A percentile compares a stretch with the other conserved stretches of the same genome.
These are phyloP conservation scores for Elaphurus davidianus DNA, from an alignment of 2,113 vertebrate genomes.

Conservation along the genomic window DNA sequence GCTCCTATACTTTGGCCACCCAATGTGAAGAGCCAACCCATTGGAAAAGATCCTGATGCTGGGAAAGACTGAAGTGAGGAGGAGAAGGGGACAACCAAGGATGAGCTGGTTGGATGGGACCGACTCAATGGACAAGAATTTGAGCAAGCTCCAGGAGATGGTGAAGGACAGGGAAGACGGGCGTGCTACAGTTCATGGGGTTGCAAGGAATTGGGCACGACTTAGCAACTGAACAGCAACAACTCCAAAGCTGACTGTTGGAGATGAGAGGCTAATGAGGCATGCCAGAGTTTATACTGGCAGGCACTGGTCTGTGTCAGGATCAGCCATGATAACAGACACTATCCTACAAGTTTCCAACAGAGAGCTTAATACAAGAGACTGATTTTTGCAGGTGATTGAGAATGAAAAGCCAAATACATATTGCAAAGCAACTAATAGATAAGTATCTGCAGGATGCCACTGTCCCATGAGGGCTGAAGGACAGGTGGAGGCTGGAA, in stretches of 20 bases:
- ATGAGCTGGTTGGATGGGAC: background rate
- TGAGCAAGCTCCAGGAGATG: background rate
- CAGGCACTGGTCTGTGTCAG: background rate
- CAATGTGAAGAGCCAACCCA: background rate
- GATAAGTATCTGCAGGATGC: background rate
- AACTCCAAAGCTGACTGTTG: background rate
- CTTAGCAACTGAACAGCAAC: background rate
- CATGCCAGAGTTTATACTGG: background rate
- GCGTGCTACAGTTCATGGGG: background rate
- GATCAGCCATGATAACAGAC: background rate
- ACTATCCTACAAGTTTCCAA: background rate
- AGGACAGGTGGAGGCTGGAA: background rate
- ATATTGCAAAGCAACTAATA: background rate
- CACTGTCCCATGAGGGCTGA: background rate
- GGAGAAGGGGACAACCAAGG: background rate
- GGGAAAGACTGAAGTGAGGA: background rate
- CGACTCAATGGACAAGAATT: background rate
- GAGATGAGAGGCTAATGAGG: background rate
- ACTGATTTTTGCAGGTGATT: background rate
- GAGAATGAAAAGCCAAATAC: background rate
- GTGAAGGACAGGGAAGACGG: background rate
- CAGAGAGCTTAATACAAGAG: background rate
- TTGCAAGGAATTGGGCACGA: background rate
- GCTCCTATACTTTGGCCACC: background rate
- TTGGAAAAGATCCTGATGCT: background rate